Base-by-base conservation (phyloP, 2,888 invertebrate genomes). In the Invenusta paracnida region DNA sequence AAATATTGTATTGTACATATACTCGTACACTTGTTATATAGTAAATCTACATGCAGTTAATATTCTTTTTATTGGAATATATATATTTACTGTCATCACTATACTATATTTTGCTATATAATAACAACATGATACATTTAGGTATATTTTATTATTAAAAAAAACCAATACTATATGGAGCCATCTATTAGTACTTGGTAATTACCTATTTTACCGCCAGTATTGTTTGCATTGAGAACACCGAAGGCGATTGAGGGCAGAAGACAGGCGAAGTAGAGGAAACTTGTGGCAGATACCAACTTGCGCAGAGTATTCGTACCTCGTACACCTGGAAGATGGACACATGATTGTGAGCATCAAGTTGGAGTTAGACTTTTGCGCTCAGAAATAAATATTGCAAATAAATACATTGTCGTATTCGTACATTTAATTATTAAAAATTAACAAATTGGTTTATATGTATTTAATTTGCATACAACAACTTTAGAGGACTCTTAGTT, bases 191-290 rank as follows among this genome's bases (percentile, higher is more conserved):
- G 23, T 66, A 66, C n/a, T 66, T 66, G 11, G 11, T n/a, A n/a
- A n/a, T 82, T 86, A 86, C 83, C 66, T 48, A 86, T 86, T 67
- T 86, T 31, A 25, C 86, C 86, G 30, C 85, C 67, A 28, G 86
- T 91, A 89, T 85, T 92, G 92, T 29, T 90, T 88, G 92, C 91
- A 88, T 93, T 93, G 66, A 93, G 90, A 86, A 92, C 92, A 81
- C 92, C 93, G 88, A 93, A 92, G 29, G 93, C 93, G 87, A 93
- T 93, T 85, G 92, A 91, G 25, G 92, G 93, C 83, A 93, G 91
- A 67, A 93, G 89, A 88, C 92, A 92, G 85, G 92, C 92, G 88
- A 93, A 93, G 88, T 92, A 92, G 30, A 93, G 90, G 89, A 93
- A 93, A 87, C 92, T 90, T n/a, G 92, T 91, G 1, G 92, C 92